Base-by-base conservation (phyloP, 2,797 vertebrate species). In the Anguilla obscura region DNA sequence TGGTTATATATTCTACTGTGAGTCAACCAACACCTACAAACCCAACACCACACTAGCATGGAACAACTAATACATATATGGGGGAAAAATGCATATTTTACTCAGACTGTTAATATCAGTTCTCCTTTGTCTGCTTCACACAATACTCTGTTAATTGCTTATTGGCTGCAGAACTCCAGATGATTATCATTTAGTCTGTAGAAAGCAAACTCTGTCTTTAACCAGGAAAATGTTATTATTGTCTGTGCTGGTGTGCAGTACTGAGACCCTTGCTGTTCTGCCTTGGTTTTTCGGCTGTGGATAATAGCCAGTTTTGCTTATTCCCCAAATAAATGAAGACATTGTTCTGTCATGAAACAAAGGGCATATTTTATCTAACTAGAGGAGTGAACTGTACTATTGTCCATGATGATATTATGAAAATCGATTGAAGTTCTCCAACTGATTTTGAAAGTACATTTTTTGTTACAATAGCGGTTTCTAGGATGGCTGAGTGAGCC, bases 81-180 rank as follows among this genome's bases (percentile, higher is more conserved):
- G 63, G 63, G 24, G 63, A 7, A 27, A 9, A 24, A 24, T 21
- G 5, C 16, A 63, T 24, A n/a, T 63, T 63, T 63, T 63, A 24
- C 63, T 69, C 63, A 27, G 24, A 69, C 63, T 69, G n/a, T 9
- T 69, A 27, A 69, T 69, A 69, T 69, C 24, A 27, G 24, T 27
- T 27, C 63, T 69, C 24, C n/a, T 69, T 69, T n/a, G 3, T 58
- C 56, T 16, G 16, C 56, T 18, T 58, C 56, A 16, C 1, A 18
- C 56, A 58, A 58, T 69, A 69, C 63, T n/a, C 63, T 69, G 63
- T n/a, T 69, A 69, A 69, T n/a, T 27, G n/a, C 63, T 69, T n/a
- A 69, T 27, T 69, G 2, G n/a, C 63, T 69, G n/a, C 63, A 69
- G 24, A 69, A 69, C 63, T 66, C 21, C 18, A 24, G 21, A 24